phyloP scores from a whole-genome alignment of 1,140 invertebrate genomes.

The Atta cephalotes region DNA sequence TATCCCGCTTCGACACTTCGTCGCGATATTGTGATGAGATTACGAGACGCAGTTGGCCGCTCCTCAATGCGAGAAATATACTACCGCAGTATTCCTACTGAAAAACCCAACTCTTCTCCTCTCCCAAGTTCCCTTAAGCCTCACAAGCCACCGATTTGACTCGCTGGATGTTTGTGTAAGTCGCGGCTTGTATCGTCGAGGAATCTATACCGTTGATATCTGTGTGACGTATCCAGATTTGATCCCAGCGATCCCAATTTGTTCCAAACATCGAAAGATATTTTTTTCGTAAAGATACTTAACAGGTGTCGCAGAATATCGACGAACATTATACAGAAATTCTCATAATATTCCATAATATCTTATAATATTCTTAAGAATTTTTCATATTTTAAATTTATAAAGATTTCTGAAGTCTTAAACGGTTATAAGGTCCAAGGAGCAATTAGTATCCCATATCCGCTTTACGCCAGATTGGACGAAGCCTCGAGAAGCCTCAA shows the following conservation, averaged over 20 bases:
- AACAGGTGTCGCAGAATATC: neutral
- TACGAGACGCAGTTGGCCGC: constrained; percentile 85
- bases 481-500: constrained; percentile 58
- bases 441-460: constrained; percentile 66
- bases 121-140: constrained; percentile 62
- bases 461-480: constrained; percentile 54
- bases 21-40: constrained; percentile 86
- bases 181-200: neutral
- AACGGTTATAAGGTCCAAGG: constrained; percentile 24
- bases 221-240: neutral
- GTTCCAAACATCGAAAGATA: neutral
- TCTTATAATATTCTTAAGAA: no score
- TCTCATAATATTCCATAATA: no score
- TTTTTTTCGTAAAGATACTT: neutral
- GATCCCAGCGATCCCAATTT: constrained; percentile 11
- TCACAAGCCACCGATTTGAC: constrained; percentile 24
- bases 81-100: constrained; percentile 75
- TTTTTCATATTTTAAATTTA: no score
- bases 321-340: neutral
- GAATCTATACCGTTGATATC: constrained; percentile 10
- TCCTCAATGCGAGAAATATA: constrained; percentile 83
- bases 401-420: no score
- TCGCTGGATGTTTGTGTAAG: constrained; percentile 23
- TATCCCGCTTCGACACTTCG: constrained; percentile 85
- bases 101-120: constrained; percentile 64